These are phyloP conservation scores for Epirrhoe alternata DNA, from an alignment of 2,888 invertebrate genomes.

Conservation along the genomic window DNA sequence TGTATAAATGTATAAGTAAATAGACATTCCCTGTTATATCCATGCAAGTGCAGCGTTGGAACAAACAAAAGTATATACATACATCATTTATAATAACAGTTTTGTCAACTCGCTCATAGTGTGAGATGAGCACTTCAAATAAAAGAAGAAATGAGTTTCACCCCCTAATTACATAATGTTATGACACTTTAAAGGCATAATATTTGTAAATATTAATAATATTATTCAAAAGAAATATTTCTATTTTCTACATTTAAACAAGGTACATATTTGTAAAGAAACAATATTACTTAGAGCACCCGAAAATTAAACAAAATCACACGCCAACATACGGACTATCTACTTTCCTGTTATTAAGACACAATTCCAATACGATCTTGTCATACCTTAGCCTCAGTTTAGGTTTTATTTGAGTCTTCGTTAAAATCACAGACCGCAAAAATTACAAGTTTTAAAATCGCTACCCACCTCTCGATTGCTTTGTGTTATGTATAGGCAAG, in stretches of 20 bases:
- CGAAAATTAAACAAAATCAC: not conserved
- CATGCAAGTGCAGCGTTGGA: constrained; percentile 78
- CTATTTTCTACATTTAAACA: not conserved
- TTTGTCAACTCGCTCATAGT: not conserved
- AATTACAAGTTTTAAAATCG: too few relatives aligned
- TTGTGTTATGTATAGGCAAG: too few relatives aligned
- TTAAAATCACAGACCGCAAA: too few relatives aligned
- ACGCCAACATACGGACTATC: not conserved
- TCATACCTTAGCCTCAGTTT: too few relatives aligned
- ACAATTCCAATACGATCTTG: too few relatives aligned
- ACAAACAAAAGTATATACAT: constrained; percentile 53
- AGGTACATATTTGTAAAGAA: not conserved
- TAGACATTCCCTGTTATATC: constrained; percentile 78
- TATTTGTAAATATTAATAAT: not conserved
- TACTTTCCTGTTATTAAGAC: not conserved
- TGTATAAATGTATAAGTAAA: constrained; percentile 42
- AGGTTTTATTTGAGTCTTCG: too few relatives aligned
- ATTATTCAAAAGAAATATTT: not conserved
- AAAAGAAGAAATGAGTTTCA: not conserved
- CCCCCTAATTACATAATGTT: not conserved
- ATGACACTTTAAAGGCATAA: not conserved
- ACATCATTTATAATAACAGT: constrained; percentile 46
- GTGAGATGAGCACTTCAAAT: not conserved
- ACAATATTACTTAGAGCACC: not conserved
- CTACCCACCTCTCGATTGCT: too few relatives aligned